Percentiles rank a stretch among this genome's conserved stretches.
Evolutionary conservation across 2,113 vertebrate genomes (phyloP).

Genomic region (Pedionomus torquatus): DNA sequence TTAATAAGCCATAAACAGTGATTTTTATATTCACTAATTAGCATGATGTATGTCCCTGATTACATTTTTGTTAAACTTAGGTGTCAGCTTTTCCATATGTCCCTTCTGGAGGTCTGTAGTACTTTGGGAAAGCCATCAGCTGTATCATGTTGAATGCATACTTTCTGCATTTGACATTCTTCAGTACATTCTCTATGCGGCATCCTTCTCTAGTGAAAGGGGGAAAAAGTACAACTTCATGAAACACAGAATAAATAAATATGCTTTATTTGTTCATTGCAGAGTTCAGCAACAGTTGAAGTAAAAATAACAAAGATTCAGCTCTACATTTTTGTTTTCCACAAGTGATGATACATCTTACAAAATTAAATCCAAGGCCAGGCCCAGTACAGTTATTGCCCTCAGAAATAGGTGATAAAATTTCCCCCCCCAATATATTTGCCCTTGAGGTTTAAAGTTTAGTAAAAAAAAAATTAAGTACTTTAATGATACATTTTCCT

Average conservation of each 20-base stretch:
- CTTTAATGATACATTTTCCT: conserved; percentile 71
- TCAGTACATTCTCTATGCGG: conserved; percentile 99
- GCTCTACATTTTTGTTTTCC: conserved; percentile 81
- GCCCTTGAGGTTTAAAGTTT: conserved; percentile 63
- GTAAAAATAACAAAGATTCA: conserved; percentile 88
- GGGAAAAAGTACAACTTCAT: conserved; percentile 83
- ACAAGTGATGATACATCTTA: conserved; percentile 90
- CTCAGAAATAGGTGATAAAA: conserved; percentile 72
- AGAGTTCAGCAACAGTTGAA: conserved; percentile 82
- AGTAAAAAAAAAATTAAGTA: conserved; percentile 70
- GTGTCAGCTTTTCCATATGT: conserved; percentile 97
- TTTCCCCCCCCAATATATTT: conserved; percentile 56
- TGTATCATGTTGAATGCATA: conserved; percentile 99
- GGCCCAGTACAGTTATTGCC: conserved; percentile 83
- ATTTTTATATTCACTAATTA: conserved; percentile 46
- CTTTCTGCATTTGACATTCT: conserved; percentile 98
- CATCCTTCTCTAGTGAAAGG: conserved; percentile 96
- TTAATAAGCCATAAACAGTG: not conserved
- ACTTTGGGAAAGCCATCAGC: conserved; percentile 98
- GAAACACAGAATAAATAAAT: conserved; percentile 85
- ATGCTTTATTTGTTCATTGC: conserved; percentile 87
- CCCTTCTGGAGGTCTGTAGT: conserved; percentile 96
- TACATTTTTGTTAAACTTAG: conserved; percentile 74
- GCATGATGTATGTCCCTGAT: conserved; percentile 58
- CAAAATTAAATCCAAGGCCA: conserved; percentile 88